Conservation (phyloP, 2,113 vertebrate species). For the Ardeotis arabs region DNA sequence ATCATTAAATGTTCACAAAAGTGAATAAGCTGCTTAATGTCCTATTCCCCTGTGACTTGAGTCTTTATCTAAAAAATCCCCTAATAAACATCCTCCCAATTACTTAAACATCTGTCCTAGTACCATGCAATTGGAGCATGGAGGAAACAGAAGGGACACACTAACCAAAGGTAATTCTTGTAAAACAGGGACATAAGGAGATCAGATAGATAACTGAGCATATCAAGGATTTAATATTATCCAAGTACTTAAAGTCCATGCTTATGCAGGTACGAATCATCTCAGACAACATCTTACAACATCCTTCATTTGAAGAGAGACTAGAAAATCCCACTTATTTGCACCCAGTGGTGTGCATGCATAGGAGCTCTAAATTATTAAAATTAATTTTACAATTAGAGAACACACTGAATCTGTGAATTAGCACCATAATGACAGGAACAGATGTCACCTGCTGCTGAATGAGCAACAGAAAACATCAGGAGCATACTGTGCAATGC, state of each 20-base stretch:
- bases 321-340: neutral
- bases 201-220: neutral
- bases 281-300: neutral
- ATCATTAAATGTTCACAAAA: neutral
- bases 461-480: conserved; percentile 12
- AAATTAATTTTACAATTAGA: conserved; percentile 28
- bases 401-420: neutral
- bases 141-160: conserved; percentile 1
- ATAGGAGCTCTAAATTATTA: neutral
- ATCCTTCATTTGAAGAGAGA: neutral
- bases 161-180: neutral
- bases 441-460: conserved; percentile 36
- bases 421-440: neutral
- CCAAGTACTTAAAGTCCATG: neutral
- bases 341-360: neutral
- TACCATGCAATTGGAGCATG: neutral
- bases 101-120: conserved; percentile 37
- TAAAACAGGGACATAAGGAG: neutral
- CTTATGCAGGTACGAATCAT: neutral
- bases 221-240: neutral
- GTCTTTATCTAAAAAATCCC: neutral
- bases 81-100: neutral
- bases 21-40: neutral
- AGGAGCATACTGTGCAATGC: neutral
- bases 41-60: neutral